phyloP scores from a whole-genome alignment of 2,888 invertebrate genomes.

The Fabriciana adippe region DNA sequence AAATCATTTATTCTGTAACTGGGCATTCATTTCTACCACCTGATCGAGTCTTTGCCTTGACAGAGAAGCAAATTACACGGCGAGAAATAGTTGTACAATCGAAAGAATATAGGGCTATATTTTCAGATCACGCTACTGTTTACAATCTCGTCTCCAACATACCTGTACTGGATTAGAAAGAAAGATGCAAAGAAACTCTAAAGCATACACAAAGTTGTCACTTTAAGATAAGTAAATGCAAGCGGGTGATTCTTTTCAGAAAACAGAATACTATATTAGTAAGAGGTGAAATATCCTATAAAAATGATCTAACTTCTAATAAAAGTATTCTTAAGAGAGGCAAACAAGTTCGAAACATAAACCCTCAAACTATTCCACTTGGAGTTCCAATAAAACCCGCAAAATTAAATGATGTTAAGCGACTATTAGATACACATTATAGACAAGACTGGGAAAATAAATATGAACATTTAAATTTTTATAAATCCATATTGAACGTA shows the following conservation, averaged over 20 bases:
- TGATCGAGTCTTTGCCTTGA: slow-evolving; percentile 29
- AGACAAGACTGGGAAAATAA: too few relatives aligned
- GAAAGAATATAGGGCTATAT: slow-evolving; percentile 25
- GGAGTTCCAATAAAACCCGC: too few relatives aligned
- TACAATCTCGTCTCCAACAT: neutral
- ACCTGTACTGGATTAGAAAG: slow-evolving; percentile 26
- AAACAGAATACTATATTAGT: too few relatives aligned
- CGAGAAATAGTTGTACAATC: slow-evolving; percentile 27
- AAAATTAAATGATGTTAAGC: too few relatives aligned
- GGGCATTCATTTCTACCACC: slow-evolving; percentile 25
- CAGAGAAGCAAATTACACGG: slow-evolving; percentile 24
- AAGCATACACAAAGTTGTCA: slow-evolving; percentile 34
- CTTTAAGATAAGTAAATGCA: slow-evolving; percentile 34
- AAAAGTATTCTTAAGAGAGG: neutral
- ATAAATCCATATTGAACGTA: neutral
- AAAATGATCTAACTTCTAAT: neutral
- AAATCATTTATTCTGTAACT: slow-evolving; percentile 25
- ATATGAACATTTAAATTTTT: too few relatives aligned
- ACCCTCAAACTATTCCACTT: too few relatives aligned
- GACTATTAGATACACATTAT: too few relatives aligned
- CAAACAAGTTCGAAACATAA: neutral
- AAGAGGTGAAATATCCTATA: slow-evolving; percentile 22
- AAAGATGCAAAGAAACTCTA: slow-evolving; percentile 30
- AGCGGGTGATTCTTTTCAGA: too few relatives aligned
- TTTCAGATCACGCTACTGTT: slow-evolving; percentile 22